Percentiles rank a stretch among this genome's conserved stretches.
Conservation (phyloP, 2,797 vertebrate species). For the Lepilemur ruficaudatus region DNA sequence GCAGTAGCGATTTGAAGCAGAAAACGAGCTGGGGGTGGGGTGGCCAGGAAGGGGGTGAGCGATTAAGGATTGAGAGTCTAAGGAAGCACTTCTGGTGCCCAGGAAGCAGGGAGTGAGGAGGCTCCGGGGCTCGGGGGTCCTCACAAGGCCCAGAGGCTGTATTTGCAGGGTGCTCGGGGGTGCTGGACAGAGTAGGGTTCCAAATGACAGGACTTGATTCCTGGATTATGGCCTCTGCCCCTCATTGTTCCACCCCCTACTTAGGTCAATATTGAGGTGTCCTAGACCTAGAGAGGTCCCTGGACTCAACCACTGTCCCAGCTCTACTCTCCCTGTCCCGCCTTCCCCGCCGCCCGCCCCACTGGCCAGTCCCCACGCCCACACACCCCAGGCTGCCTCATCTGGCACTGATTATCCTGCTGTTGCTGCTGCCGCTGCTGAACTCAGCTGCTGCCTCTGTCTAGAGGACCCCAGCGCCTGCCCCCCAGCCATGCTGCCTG, state of each 20-base stretch:
- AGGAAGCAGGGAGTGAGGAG: background rate
- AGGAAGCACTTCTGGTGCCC: background rate
- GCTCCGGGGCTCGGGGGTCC: background rate
- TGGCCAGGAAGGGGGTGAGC: background rate
- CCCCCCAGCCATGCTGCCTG: slow-evolving; percentile 62
- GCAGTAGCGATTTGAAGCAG: background rate
- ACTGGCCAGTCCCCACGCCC: slow-evolving; percentile 75
- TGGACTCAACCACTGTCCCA: slow-evolving; percentile 57
- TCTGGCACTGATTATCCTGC: slow-evolving; percentile 71
- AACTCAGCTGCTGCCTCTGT: slow-evolving; percentile 62
- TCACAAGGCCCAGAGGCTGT: background rate
- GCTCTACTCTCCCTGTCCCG: slow-evolving; percentile 65
- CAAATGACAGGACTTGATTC: background rate
- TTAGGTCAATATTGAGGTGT: slow-evolving; percentile 50
- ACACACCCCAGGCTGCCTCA: slow-evolving; percentile 63
- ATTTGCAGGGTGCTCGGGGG: background rate
- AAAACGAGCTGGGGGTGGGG: background rate
- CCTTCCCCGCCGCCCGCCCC: slow-evolving; percentile 65
- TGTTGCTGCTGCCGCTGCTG: background rate
- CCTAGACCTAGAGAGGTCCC: slow-evolving; percentile 60
- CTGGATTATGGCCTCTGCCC: background rate
- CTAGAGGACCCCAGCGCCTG: slow-evolving; percentile 46
- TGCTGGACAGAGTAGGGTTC: background rate
- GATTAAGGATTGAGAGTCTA: background rate
- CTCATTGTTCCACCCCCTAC: background rate